Percentiles rank a stretch among this genome's conserved stretches.
Conservation (phyloP, 2,797 vertebrate species). For the Sebastiscus albofasciatus region DNA sequence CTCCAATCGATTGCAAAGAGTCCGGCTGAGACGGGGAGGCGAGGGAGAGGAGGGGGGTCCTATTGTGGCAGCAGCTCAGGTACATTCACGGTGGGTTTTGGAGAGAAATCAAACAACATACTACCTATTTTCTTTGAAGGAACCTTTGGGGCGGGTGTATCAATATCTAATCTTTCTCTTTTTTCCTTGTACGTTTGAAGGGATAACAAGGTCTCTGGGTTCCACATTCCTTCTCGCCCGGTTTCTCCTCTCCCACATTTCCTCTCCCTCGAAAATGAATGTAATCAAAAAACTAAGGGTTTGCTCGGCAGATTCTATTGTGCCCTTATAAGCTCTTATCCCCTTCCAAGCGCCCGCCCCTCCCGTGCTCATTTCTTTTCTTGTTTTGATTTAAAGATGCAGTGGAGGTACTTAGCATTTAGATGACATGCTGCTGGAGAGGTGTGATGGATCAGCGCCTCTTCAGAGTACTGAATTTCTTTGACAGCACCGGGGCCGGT, state of each 20-base stretch:
- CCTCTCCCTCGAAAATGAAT: conserved; percentile 61
- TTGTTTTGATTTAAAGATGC: conserved; percentile 86
- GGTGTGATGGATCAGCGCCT: conserved; percentile 81
- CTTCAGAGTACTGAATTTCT: conserved; percentile 75
- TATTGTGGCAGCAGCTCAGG: conserved; percentile 13
- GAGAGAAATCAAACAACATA: conserved; percentile 42
- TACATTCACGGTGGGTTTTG: conserved; percentile 35
- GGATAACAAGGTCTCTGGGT: conserved; percentile 58
- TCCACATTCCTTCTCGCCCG: conserved; percentile 40
- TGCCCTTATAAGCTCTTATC: conserved; percentile 75
- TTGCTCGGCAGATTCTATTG: conserved; percentile 72
- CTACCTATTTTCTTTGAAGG: conserved; percentile 43
- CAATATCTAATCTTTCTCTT: conserved; percentile 25
- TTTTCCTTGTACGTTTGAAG: conserved; percentile 38
- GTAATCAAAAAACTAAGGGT: conserved; percentile 78
- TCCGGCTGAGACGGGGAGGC: conserved; percentile 39
- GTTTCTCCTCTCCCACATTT: conserved; percentile 39
- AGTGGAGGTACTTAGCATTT: conserved; percentile 87
- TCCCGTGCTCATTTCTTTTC: conserved; percentile 66
- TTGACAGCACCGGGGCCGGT: conserved; percentile 43
- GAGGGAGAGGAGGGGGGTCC: not conserved
- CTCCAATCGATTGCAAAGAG: conserved; percentile 73
- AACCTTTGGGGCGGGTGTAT: conserved; percentile 29
- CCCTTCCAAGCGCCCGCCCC: conserved; percentile 34
- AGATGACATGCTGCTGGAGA: conserved; percentile 85